These are phyloP conservation scores for Dicyrtoma fusca DNA, from an alignment of 2,888 invertebrate species.

Conservation along the genomic window DNA sequence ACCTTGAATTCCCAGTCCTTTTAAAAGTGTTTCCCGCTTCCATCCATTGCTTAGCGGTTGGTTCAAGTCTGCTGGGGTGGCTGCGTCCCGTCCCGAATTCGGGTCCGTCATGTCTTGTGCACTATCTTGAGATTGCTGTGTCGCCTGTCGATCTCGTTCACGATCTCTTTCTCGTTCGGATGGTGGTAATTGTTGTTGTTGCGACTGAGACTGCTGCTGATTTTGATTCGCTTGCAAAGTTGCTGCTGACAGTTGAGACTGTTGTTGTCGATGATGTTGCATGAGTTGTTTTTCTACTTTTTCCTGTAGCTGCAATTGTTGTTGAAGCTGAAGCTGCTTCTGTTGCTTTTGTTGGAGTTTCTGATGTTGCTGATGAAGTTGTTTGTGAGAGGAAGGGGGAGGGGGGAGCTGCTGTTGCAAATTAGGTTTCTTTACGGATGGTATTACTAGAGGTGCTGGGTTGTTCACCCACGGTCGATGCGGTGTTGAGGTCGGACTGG, in stretches of 20 bases:
- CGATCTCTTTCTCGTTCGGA: not conserved
- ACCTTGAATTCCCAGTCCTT: constrained; percentile 82
- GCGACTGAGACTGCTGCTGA: not conserved
- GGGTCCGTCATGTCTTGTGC: constrained; percentile 3
- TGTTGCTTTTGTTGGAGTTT: not conserved
- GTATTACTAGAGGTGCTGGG: constrained; percentile 36
- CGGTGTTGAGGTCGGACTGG: constrained; percentile 39
- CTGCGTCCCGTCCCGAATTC: constrained; percentile 48
- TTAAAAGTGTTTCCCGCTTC: constrained; percentile 90
- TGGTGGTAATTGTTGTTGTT: constrained; percentile 6
- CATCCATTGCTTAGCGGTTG: constrained; percentile 77
- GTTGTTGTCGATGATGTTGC: constrained; percentile 1
- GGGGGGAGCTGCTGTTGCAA: constrained; percentile 5
- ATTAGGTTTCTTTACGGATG: constrained; percentile 28
- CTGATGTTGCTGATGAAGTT: constrained; percentile 16
- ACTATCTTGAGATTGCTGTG: constrained; percentile 4
- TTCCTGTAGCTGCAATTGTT: not conserved
- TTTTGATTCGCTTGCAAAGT: not conserved
- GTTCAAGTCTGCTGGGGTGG: constrained; percentile 62
- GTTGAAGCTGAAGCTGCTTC: not conserved
- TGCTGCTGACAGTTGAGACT: not conserved
- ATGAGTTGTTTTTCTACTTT: not conserved
- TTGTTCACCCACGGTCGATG: constrained; percentile 48
- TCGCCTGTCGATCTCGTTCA: not conserved
- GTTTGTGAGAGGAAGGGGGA: not conserved